These are phyloP conservation scores for Nasua narica DNA, from an alignment of 2,797 vertebrate species.

Conservation along the genomic window DNA sequence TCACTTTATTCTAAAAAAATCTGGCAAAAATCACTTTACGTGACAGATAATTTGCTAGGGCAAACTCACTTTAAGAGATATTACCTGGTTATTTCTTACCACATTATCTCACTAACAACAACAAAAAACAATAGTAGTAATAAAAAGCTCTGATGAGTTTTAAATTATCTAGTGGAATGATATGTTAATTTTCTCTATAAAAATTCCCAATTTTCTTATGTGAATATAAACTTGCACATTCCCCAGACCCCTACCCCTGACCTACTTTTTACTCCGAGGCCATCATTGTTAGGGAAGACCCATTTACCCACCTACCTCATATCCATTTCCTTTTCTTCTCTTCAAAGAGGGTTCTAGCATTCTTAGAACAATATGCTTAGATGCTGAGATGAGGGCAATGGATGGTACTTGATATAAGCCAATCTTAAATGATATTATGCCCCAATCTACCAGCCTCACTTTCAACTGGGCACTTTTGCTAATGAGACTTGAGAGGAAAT, in stretches of 20 bases:
- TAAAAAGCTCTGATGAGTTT: not conserved
- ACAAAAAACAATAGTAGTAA: not conserved
- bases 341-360: not conserved
- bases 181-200: not conserved
- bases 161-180: not conserved
- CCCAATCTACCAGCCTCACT: not conserved
- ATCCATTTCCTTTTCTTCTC: not conserved
- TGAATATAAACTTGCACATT: not conserved
- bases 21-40: conserved; percentile 39
- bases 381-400: not conserved
- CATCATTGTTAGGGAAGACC: not conserved
- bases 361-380: not conserved
- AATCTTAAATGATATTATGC: not conserved
- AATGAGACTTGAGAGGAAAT: not conserved
- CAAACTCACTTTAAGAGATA: not conserved
- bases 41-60: not conserved
- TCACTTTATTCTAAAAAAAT: conserved; percentile 56
- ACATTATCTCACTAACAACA: not conserved
- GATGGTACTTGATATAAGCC: not conserved
- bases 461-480: not conserved
- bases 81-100: not conserved
- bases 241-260: not conserved
- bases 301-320: not conserved
- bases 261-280: not conserved
- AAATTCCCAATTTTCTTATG: not conserved